Conservation (phyloP, 2,888 invertebrate species). For the Conistra vaccinii region DNA sequence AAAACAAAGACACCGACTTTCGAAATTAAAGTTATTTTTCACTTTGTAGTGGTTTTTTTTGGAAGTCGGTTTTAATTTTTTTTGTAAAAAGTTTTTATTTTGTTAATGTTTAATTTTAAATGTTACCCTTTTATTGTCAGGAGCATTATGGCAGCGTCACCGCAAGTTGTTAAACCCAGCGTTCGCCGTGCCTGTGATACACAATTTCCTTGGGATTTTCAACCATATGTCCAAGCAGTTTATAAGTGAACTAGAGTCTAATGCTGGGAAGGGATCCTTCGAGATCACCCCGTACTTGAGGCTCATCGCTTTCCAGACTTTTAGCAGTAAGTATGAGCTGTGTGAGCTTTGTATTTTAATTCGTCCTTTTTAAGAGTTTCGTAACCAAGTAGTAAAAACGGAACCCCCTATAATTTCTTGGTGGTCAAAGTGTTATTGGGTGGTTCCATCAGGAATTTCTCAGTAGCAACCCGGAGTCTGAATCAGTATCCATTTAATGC, state of each 20-base stretch:
- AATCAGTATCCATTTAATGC: too few species aligned
- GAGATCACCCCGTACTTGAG: slow-evolving; percentile 60
- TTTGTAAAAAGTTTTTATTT: too few species aligned
- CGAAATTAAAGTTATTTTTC: too few species aligned
- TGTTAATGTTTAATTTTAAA: not conserved
- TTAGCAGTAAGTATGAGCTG: slow-evolving; percentile 63
- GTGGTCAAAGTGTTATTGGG: too few species aligned
- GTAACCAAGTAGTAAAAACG: not conserved
- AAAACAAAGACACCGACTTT: too few species aligned
- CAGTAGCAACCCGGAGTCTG: too few species aligned
- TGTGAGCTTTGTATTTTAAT: not conserved
- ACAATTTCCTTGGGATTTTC: slow-evolving; percentile 69
- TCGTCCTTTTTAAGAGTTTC: not conserved
- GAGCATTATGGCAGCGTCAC: slow-evolving; percentile 68
- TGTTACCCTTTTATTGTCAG: slow-evolving; percentile 41
- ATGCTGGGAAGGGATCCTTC: slow-evolving; percentile 66
- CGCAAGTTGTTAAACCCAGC: slow-evolving; percentile 71
- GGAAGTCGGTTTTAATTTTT: too few species aligned
- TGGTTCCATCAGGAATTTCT: too few species aligned
- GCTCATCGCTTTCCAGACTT: slow-evolving; percentile 65
- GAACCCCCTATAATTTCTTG: not conserved
- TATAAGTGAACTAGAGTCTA: slow-evolving; percentile 47
- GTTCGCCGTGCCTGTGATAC: slow-evolving; percentile 68
- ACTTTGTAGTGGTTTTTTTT: too few species aligned
- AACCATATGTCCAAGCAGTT: slow-evolving; percentile 66